Base-by-base conservation (phyloP, 1,140 invertebrate genomes). In the Drosophila nasuta region DNA sequence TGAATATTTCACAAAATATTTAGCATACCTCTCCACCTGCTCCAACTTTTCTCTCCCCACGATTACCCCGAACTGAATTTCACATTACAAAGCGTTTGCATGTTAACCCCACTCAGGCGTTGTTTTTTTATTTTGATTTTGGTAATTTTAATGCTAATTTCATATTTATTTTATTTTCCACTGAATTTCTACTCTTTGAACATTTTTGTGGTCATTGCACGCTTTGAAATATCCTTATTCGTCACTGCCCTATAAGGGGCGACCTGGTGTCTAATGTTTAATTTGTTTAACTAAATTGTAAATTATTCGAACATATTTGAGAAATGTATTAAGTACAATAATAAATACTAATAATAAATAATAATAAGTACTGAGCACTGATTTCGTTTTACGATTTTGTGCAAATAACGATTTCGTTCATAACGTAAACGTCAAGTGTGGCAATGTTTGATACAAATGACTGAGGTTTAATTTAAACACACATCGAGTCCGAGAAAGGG, bases 21-120 rank as follows among this genome's bases (percentile, higher is more conserved):
- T n/a, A 68, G 49, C 46, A 59, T 33, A 20, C 17, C 51, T 49
- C 60, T 54, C 20, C 1, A 52, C n/a, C 48, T 38, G 20, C 25
- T 25, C 15, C 10, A 17, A 11, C 46, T 8, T 6, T 15, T n/a
- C 30, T 20, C 51, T 20, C 10, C 33, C 6, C 67, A 57, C 52
- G 64, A 69, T 64, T 56, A 17, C 17, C 41, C 38, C 28, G 45
- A 45, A 52, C 51, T 73, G 45, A 85, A 79, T 78, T 79, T 81
- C 70, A 52, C 78, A 76, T 89, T 77, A 77, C 73, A 88, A 79
- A 71, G 75, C 75, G 81, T 81, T 89, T 85, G 85, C 85, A 88
- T 88, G 81, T 60, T 43, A 72, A 65, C 45, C 43, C 46, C 48
- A 20, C 17, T 72, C 13, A 51, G 35, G 46, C 49, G 11, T 48